Evolutionary conservation across 2,888 invertebrate genomes (phyloP).

Genomic region (Chesias legatella): DNA sequence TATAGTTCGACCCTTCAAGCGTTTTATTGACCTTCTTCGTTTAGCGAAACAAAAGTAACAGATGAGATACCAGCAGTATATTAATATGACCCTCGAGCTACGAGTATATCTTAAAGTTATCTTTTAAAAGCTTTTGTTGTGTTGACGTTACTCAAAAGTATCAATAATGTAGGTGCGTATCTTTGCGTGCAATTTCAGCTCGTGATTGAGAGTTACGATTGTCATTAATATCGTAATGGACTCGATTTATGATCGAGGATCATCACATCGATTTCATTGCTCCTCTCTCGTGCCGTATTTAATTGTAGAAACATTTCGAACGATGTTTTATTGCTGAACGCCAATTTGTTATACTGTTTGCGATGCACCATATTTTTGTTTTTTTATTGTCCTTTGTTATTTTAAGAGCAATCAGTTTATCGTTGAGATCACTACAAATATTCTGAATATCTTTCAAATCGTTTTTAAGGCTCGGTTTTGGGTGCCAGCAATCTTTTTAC

Average conservation of each 20-base stretch:
- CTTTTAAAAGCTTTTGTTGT: slow-evolving; percentile 34
- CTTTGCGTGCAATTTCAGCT: slow-evolving; percentile 49
- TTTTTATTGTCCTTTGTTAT: slow-evolving; percentile 9
- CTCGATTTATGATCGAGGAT: slow-evolving; percentile 62
- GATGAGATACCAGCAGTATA: slow-evolving; percentile 29
- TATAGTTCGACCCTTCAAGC: slow-evolving; percentile 27
- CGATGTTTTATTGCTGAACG: slow-evolving; percentile 41
- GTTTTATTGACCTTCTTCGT: slow-evolving; percentile 23
- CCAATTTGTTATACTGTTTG: slow-evolving; percentile 50
- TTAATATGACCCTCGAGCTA: slow-evolving; percentile 26
- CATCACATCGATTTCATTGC: slow-evolving; percentile 58
- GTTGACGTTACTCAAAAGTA: slow-evolving; percentile 39
- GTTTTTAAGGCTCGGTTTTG: slow-evolving; percentile 36
- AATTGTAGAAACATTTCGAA: slow-evolving; percentile 47
- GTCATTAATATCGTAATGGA: slow-evolving; percentile 70
- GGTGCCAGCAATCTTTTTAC: slow-evolving; percentile 39
- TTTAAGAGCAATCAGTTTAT: slow-evolving; percentile 3
- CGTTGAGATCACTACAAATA: slow-evolving; percentile 2
- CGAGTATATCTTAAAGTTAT: slow-evolving; percentile 22
- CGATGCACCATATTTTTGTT: slow-evolving; percentile 32
- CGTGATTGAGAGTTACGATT: slow-evolving; percentile 70
- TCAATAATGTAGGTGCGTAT: slow-evolving; percentile 41
- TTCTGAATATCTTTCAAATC: neutral
- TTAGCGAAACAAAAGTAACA: slow-evolving; percentile 26
- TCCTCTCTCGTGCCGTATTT: slow-evolving; percentile 42